These are phyloP conservation scores for Bos taurus DNA, from an alignment of 2,113 vertebrate genomes.

Conservation along the genomic window DNA sequence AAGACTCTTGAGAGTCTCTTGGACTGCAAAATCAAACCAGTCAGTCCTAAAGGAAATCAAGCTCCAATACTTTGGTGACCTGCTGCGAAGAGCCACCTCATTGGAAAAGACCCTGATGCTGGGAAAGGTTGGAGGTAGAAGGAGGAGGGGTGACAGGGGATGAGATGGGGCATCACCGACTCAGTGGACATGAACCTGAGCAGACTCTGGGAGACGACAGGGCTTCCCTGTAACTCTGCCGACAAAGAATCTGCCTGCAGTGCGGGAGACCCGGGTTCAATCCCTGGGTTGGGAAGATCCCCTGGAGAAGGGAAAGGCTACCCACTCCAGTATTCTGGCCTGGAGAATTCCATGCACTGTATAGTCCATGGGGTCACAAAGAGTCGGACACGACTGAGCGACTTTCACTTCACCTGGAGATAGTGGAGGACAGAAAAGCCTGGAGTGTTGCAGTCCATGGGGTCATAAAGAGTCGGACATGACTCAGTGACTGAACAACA, in stretches of 20 bases:
- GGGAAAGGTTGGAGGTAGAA: not conserved
- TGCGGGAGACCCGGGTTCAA: not conserved
- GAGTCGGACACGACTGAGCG: rapidly evolving
- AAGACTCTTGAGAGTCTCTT: not conserved
- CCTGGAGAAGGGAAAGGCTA: not conserved
- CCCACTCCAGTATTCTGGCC: not conserved
- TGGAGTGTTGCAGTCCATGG: not conserved
- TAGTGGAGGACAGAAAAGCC: not conserved
- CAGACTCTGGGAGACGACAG: not conserved
- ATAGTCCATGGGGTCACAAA: not conserved
- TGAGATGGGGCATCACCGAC: not conserved
- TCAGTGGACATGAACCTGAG: not conserved
- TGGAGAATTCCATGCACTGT: not conserved
- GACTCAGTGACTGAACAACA: not conserved
- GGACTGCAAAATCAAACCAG: not conserved
- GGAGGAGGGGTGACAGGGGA: not conserved
- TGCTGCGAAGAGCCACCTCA: not conserved
- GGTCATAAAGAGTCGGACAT: rapidly evolving
- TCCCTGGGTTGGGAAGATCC: not conserved
- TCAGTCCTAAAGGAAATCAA: not conserved
- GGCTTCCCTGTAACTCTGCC: not conserved
- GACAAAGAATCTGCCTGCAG: not conserved
- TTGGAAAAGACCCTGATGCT: not conserved
- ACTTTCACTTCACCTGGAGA: not conserved
- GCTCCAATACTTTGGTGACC: not conserved